Conservation (phyloP, 2,113 vertebrate species). For the Psittacula cyanocephala region DNA sequence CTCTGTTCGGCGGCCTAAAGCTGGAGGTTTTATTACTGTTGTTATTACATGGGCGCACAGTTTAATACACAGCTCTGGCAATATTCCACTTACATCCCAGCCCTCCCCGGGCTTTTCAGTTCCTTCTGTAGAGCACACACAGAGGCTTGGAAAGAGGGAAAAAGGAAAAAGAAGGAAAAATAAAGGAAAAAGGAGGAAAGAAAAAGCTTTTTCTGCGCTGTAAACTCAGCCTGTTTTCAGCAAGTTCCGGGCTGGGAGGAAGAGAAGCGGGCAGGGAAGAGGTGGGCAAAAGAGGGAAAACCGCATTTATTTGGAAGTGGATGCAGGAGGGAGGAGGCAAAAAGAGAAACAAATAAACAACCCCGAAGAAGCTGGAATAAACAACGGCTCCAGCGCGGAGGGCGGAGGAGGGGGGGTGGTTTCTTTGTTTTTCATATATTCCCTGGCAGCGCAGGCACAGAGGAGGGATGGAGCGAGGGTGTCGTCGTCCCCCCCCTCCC, state of each 20-base stretch:
- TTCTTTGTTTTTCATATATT: background rate
- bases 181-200: too few relatives aligned
- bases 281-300: background rate
- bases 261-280: background rate
- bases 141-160: background rate
- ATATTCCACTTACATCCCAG: background rate
- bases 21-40: slow-evolving; percentile 64
- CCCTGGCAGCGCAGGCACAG: background rate
- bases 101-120: background rate
- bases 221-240: background rate
- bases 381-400: background rate
- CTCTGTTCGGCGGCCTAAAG: slow-evolving; percentile 64
- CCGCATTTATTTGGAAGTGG: background rate
- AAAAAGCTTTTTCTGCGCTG: background rate
- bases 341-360: background rate
- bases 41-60: slow-evolving; percentile 70
- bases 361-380: background rate
- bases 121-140: background rate
- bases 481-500: background rate
- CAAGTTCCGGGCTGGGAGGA: background rate
- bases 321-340: background rate
- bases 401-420: accelerated
- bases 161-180: accelerated
- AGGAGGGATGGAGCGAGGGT: background rate
- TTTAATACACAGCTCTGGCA: slow-evolving; percentile 29